Conservation (phyloP, 2,888 invertebrate species). For the Macropis europaea region DNA sequence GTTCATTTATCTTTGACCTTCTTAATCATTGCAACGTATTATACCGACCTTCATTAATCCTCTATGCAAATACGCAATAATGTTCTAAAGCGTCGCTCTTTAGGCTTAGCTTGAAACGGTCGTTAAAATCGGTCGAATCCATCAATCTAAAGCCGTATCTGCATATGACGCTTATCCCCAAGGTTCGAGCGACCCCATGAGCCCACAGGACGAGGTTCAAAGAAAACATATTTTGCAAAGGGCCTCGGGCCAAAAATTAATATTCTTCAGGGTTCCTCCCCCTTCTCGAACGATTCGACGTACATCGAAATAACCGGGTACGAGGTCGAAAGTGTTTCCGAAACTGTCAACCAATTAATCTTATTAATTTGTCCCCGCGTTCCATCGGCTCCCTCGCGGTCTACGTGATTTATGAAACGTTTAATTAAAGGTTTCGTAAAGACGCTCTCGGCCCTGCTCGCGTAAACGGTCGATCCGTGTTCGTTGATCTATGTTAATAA, state of each 20-base stretch:
- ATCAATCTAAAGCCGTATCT: conserved; percentile 50
- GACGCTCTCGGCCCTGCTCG: conserved; percentile 56
- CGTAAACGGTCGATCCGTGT: conserved; percentile 48
- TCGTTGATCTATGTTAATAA: conserved; percentile 66
- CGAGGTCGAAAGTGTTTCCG: conserved; percentile 69
- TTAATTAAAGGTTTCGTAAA: conserved; percentile 78
- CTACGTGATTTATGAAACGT: conserved; percentile 74
- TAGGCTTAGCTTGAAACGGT: conserved; percentile 24
- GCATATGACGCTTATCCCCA: conserved; percentile 44
- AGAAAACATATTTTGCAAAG: conserved; percentile 61
- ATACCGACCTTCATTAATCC: neutral
- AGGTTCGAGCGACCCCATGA: conserved; percentile 34
- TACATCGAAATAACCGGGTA: conserved; percentile 41
- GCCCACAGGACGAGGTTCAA: conserved; percentile 43
- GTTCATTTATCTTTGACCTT: too few relatives aligned
- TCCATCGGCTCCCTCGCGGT: conserved; percentile 47
- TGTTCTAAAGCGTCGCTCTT: conserved; percentile 11
- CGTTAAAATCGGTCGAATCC: conserved; percentile 51
- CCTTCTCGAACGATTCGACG: conserved; percentile 30
- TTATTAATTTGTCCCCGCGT: conserved; percentile 75
- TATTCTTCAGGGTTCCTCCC: conserved; percentile 56
- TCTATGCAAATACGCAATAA: conserved; percentile 37
- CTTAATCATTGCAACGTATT: too few relatives aligned
- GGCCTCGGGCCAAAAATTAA: conserved; percentile 66
- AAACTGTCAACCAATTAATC: conserved; percentile 78